phyloP scores from a whole-genome alignment of 2,888 invertebrate species.

The Rhodophaea formosa region DNA sequence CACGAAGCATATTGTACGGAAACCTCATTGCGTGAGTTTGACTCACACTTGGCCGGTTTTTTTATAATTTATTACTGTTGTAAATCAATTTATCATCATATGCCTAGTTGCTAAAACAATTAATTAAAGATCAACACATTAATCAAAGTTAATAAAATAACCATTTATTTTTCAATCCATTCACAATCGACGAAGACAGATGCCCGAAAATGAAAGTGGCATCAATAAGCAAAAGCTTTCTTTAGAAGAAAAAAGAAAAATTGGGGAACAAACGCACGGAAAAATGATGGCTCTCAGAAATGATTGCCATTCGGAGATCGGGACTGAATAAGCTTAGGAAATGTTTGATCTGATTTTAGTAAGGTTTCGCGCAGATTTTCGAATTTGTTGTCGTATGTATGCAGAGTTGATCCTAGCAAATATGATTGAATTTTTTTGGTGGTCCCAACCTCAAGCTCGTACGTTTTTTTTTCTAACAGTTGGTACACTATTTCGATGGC shows the following conservation, averaged over 20 bases:
- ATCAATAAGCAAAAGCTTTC: constrained; percentile 74
- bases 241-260: constrained; percentile 65
- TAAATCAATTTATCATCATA: too few species aligned
- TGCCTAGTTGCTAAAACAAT: background rate
- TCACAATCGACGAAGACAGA: constrained; percentile 60
- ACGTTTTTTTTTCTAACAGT: too few species aligned
- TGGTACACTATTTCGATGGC: too few species aligned
- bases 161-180: constrained; percentile 48
- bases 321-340: background rate
- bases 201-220: constrained; percentile 63
- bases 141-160: constrained; percentile 29
- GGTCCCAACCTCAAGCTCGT: too few species aligned
- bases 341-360: constrained; percentile 24
- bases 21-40: too few species aligned
- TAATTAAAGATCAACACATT: background rate
- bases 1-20: too few species aligned
- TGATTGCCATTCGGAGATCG: constrained; percentile 45
- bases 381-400: background rate
- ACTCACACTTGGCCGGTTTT: too few species aligned
- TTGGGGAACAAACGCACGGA: constrained; percentile 65
- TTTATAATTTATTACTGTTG: too few species aligned
- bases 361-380: background rate
- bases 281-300: constrained; percentile 54
- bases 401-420: too few species aligned
- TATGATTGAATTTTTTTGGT: too few species aligned